Evolutionary conservation across 2,888 invertebrate species (phyloP).

Genomic region (Tipula confusa): DNA sequence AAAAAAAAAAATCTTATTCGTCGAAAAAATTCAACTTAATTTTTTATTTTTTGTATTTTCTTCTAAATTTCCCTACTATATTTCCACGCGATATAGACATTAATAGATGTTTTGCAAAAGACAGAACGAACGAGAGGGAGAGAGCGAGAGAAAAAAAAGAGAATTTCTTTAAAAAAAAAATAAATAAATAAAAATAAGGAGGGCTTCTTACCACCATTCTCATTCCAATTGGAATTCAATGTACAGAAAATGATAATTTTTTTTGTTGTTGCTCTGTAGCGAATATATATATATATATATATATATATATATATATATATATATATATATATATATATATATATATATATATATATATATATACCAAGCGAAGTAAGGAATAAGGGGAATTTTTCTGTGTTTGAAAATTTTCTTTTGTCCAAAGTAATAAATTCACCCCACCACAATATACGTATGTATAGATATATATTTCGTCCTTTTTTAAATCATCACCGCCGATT

Average conservation of each 20-base stretch:
- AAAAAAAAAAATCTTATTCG: slow-evolving; percentile 25
- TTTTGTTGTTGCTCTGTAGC: neutral
- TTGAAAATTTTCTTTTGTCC: neutral
- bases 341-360: no score
- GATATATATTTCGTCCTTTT: neutral
- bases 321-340: no score
- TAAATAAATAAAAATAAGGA: neutral
- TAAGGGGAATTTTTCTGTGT: neutral
- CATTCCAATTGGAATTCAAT: neutral
- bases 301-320: no score
- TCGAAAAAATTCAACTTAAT: slow-evolving; percentile 20
- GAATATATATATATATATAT: no score
- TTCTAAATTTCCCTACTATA: neutral
- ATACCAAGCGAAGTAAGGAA: neutral
- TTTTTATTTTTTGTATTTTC: neutral
- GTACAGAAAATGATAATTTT: neutral
- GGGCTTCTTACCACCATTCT: neutral
- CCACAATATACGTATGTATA: no score
- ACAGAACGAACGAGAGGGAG: slow-evolving; percentile 35
- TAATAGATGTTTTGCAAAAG: no score
- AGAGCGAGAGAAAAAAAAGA: slow-evolving; percentile 13
- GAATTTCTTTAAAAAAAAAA: neutral
- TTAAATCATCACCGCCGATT: neutral
- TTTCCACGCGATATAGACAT: slow-evolving; percentile 21
- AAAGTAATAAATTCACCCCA: neutral